Evolutionary conservation across 37 sponge, comb jelly and placozoan genomes (phyloP).

Genomic region (Hexactinellida sp.): DNA sequence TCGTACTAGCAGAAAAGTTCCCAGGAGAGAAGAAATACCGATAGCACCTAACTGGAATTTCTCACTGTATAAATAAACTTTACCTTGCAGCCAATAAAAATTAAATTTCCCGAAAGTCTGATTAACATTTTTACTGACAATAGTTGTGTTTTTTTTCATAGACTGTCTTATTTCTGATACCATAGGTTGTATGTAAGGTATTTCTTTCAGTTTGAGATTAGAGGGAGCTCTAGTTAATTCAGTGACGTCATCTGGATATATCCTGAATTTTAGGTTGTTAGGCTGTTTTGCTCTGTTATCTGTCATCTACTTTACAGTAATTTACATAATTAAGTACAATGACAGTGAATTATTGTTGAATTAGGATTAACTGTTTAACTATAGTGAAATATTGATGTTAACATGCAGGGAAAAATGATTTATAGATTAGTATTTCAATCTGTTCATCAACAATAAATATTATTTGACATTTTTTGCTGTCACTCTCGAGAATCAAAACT

Average conservation of each 20-base stretch:
- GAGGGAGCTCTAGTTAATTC: neutral
- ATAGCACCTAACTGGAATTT: neutral
- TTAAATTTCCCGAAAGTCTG: neutral
- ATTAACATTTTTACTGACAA: neutral
- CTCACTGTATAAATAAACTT: neutral
- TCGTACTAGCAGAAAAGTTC: neutral
- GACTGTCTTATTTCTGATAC: neutral
- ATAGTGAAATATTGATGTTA: too few relatives aligned
- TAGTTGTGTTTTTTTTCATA: neutral
- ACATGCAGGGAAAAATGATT: too few relatives aligned
- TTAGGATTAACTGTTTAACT: too few relatives aligned
- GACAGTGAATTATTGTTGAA: too few relatives aligned
- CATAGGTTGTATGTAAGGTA: neutral
- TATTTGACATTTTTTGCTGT: too few relatives aligned
- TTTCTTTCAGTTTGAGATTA: neutral
- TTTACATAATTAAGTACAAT: too few relatives aligned
- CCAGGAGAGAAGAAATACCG: neutral
- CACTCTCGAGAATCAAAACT: too few relatives aligned
- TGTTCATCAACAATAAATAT: too few relatives aligned
- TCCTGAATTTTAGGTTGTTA: neutral
- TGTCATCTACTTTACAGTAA: conserved; percentile 11
- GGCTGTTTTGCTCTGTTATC: neutral
- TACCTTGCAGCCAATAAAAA: neutral
- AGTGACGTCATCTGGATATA: neutral
- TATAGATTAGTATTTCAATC: too few relatives aligned